A percentile compares a stretch with the other conserved stretches of the same genome.
These are phyloP conservation scores for Sebastes schlegelii DNA, from an alignment of 2,113 vertebrate species.

Conservation along the genomic window DNA sequence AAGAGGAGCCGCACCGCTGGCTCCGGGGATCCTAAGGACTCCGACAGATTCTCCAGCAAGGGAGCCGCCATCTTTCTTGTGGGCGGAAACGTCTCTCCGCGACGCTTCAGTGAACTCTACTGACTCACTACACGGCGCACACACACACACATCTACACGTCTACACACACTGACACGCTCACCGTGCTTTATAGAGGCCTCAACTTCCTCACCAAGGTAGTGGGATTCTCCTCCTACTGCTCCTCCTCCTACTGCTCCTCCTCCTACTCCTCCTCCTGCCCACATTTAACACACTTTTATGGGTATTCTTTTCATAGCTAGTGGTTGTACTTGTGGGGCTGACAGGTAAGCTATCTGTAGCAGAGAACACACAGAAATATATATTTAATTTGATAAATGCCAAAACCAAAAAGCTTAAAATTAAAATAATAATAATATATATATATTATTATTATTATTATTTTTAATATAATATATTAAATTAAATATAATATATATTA, in stretches of 20 bases:
- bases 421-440: too few species aligned
- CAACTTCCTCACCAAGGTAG: background rate
- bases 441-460: too few species aligned
- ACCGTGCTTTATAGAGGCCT: slow-evolving; percentile 30
- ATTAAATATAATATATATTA: too few species aligned
- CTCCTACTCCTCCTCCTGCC: background rate
- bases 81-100: slow-evolving; percentile 82
- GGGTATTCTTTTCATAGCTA: background rate
- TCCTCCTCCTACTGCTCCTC: slow-evolving; percentile 20
- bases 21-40: slow-evolving; percentile 91
- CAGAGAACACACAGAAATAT: too few species aligned
- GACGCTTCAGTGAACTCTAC: slow-evolving; percentile 62
- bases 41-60: slow-evolving; percentile 85
- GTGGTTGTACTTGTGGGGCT: background rate
- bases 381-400: too few species aligned
- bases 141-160: background rate
- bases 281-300: background rate
- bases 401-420: too few species aligned
- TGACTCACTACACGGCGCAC: slow-evolving; percentile 14
- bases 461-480: too few species aligned
- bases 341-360: background rate
- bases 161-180: background rate
- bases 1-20: slow-evolving; percentile 92
- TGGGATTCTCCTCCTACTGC: slow-evolving; percentile 13
- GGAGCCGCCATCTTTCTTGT: slow-evolving; percentile 87